phyloP scores from a whole-genome alignment of 2,113 vertebrate species.

The Bungarus multicinctus region DNA sequence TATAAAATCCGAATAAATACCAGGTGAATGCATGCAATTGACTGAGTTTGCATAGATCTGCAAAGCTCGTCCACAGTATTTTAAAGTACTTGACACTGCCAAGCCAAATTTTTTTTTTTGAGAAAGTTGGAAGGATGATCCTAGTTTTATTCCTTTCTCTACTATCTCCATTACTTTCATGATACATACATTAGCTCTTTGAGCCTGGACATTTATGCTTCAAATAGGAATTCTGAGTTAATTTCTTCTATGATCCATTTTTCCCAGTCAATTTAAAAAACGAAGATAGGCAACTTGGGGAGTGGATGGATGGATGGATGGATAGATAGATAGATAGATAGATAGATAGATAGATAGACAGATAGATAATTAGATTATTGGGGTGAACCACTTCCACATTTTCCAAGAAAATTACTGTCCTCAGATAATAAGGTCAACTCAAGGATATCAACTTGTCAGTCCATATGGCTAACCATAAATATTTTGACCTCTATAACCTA shows the following conservation, averaged over 20 bases:
- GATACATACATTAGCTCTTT: neutral
- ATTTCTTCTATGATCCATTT: neutral
- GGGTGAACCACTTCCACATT: neutral
- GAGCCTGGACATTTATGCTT: neutral
- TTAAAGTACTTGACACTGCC: neutral
- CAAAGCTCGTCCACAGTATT: neutral
- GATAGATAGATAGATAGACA: too few species aligned
- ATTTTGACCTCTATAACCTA: neutral
- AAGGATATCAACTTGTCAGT: neutral
- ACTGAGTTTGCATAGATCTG: neutral
- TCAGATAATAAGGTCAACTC: neutral
- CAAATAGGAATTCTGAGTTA: neutral
- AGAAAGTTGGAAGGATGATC: neutral
- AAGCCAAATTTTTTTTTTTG: neutral
- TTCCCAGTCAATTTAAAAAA: neutral
- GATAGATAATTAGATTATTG: neutral
- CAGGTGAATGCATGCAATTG: neutral
- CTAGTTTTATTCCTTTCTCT: neutral
- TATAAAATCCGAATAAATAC: neutral
- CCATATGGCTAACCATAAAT: neutral
- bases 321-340: accelerated
- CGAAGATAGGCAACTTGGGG: neutral
- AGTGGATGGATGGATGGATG: too few species aligned
- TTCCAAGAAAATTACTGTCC: neutral
- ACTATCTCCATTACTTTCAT: neutral